phyloP scores from a whole-genome alignment of 2,797 vertebrate species.

The Leucoraja ocellata region DNA sequence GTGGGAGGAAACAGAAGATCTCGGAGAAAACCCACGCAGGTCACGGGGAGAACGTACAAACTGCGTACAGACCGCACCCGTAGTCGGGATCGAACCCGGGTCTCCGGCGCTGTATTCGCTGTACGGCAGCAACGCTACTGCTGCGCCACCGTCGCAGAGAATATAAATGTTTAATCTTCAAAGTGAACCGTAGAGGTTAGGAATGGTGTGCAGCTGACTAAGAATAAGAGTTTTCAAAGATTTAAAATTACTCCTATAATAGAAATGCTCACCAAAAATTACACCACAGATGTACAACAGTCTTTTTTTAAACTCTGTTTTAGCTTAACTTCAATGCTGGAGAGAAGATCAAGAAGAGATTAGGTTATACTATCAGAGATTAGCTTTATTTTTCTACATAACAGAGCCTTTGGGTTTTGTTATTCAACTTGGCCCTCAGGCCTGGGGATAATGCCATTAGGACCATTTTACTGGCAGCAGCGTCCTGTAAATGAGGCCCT shows the following conservation, averaged over 20 bases:
- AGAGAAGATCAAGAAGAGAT: constrained; percentile 57
- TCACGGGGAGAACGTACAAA: too few relatives aligned
- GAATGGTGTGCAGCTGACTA: neutral
- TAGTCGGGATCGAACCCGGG: too few relatives aligned
- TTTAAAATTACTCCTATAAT: neutral
- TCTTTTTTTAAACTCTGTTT: neutral
- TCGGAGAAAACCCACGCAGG: too few relatives aligned
- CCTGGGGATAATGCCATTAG: constrained; percentile 69
- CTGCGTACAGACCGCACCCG: too few relatives aligned
- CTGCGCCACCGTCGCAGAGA: constrained; percentile 46
- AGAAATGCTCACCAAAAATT: neutral
- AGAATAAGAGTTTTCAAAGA: neutral
- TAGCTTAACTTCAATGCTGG: constrained; percentile 45
- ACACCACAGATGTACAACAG: constrained; percentile 38
- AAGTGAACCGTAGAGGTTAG: constrained; percentile 51
- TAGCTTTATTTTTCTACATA: constrained; percentile 56
- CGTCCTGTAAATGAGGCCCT: constrained; percentile 65
- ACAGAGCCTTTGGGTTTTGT: constrained; percentile 59
- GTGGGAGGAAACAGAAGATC: too few relatives aligned
- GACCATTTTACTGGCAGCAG: constrained; percentile 72
- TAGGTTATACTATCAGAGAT: constrained; percentile 60
- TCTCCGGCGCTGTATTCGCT: too few relatives aligned
- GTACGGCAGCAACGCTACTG: too few relatives aligned
- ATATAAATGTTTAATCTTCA: constrained; percentile 58
- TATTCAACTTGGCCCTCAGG: constrained; percentile 56